Conservation (phyloP, 2,797 vertebrate species). For the Catharus ustulatus region DNA sequence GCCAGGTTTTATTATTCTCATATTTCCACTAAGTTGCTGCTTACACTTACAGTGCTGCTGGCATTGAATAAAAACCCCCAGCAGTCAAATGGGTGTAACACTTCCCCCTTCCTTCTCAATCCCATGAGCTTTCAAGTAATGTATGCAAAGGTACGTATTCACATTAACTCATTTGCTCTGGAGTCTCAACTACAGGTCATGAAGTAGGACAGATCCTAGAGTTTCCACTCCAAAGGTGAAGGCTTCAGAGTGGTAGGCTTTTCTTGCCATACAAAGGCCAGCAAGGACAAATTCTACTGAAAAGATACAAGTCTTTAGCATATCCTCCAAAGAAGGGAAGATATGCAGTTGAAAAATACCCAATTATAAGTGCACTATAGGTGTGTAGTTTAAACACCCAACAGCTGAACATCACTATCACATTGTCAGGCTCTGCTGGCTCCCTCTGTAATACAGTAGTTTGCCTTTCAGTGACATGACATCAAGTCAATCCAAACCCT, state of each 20-base stretch:
- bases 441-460: background rate
- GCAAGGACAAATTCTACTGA: background rate
- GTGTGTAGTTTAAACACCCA: background rate
- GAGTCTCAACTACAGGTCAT: background rate
- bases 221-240: background rate
- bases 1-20: constrained; percentile 62
- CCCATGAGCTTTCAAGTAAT: background rate
- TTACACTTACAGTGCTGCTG: constrained; percentile 21
- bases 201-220: background rate
- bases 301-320: background rate
- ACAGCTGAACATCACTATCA: background rate
- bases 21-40: constrained; percentile 33
- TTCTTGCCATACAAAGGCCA: background rate
- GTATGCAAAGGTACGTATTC: background rate
- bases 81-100: background rate
- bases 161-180: background rate
- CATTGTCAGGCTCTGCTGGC: background rate
- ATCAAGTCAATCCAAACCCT: background rate
- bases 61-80: constrained; percentile 15
- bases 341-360: background rate
- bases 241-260: background rate
- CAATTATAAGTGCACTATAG: background rate
- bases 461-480: background rate
- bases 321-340: background rate
- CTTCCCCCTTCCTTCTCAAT: background rate